Base-by-base conservation (phyloP, 2,113 vertebrate species). In the Haemorhous mexicanus region DNA sequence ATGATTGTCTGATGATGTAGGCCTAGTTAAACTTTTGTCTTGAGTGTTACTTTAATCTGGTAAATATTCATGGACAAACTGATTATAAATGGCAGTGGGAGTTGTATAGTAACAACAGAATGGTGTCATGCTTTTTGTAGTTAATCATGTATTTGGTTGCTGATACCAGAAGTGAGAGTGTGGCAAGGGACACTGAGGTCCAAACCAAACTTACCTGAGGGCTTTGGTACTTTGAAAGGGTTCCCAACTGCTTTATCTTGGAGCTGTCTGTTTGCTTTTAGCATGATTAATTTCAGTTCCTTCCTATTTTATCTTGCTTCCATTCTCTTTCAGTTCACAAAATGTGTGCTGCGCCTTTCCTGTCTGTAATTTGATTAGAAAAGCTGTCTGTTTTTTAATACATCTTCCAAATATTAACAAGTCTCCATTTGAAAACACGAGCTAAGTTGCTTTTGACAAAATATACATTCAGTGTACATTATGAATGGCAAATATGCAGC, bases 101-200 rank as follows among this genome's bases (percentile, higher is more conserved):
- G 41, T 90, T 91, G 17, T 39, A 1, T 21, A 66, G 26, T 79
- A 64, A 59, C 41, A 82, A 23, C 11, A 49, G 24, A 81, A 43
- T 17, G 5, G 20, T 4, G 1, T 55, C 2, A 0, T 16, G 4
- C 18, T 75, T 70, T 75, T 89, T 1, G 1, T 37, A n/a, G 44
- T 32, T 84, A 63, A n/a, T 55, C 0, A 1, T 41, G 11, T 64
- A 21, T 68, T 61, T 73, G 16, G 39, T 56, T 78, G 13, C 32
- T 67, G 52, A 22, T 84, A 17, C 13, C 16, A 64, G 24, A 63
- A 24, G 28, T 55, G 16, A 62, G 13, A 55, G 10, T 18, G 20
- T 37, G 20, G 27, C 30, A 81, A 55, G n/a, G 17, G 28, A 32
- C 0, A 0, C 3, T 56, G 41, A 52, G 5, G 18, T 88, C 41